These are phyloP conservation scores for Sclerurus mexicanus DNA, from an alignment of 2,113 vertebrate genomes.

Conservation along the genomic window DNA sequence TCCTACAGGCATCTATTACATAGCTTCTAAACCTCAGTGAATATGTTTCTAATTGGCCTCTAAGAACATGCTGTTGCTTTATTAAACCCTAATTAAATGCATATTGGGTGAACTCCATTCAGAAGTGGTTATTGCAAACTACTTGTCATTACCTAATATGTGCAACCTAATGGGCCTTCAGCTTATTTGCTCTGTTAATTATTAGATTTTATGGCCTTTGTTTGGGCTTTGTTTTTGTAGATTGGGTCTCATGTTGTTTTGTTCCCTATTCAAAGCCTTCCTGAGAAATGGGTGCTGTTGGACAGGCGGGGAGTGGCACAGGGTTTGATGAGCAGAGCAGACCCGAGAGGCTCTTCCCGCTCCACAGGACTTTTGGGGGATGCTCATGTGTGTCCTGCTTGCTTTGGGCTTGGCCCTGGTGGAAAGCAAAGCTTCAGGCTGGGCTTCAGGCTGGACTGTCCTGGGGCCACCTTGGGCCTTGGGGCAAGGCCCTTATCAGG, in stretches of 20 bases:
- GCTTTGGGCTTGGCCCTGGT: fast-evolving
- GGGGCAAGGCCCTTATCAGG: not conserved
- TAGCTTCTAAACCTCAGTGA: constrained; percentile 67
- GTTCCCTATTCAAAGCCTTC: not conserved
- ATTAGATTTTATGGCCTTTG: constrained; percentile 42
- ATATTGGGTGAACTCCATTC: constrained; percentile 60
- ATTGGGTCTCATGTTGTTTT: not conserved
- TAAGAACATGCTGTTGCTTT: constrained; percentile 69
- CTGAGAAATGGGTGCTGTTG: not conserved
- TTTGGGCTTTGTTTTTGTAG: constrained; percentile 19
- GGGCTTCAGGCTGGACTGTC: not conserved
- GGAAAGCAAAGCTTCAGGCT: not conserved
- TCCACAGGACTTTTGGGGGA: not conserved
- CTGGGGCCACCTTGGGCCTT: fast-evolving
- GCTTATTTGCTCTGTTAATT: constrained; percentile 56
- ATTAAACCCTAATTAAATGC: constrained; percentile 72
- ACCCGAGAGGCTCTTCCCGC: not conserved
- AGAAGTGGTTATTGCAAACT: constrained; percentile 51
- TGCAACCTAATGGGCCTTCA: constrained; percentile 40
- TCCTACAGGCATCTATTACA: constrained; percentile 66
- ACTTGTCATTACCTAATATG: constrained; percentile 63
- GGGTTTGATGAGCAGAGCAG: not conserved
- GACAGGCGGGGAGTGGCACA: not conserved
- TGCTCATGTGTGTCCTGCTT: not conserved
- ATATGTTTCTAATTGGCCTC: constrained; percentile 74